Conservation (phyloP, 1,140 invertebrate genomes). For the Pseudachorutes palmiensis region DNA sequence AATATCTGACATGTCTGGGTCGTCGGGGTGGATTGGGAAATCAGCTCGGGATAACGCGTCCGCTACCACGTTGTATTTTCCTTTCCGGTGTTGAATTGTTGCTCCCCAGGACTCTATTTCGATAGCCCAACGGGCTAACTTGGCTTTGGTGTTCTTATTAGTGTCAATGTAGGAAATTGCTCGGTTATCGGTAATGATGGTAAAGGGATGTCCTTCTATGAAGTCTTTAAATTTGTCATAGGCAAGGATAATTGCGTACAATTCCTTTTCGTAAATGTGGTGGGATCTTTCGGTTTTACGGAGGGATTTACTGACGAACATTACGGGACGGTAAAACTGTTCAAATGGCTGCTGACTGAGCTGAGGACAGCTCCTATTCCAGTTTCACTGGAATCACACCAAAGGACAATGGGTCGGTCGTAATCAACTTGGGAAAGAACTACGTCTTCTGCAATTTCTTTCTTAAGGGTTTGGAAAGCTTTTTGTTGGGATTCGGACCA, state of each 20-base stretch:
- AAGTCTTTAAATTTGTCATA: constrained; percentile 28
- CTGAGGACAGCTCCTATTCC: constrained; percentile 22
- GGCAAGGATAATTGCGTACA: constrained; percentile 25
- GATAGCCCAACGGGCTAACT: constrained; percentile 31
- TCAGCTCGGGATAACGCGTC: constrained; percentile 28
- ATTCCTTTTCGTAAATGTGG: constrained; percentile 22
- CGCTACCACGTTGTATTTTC: constrained; percentile 30
- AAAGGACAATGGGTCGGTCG: constrained; percentile 13
- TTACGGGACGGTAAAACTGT: constrained; percentile 16
- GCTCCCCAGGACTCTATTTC: constrained; percentile 29
- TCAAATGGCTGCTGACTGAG: constrained; percentile 21
- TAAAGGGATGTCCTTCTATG: constrained; percentile 22
- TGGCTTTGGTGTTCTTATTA: constrained; percentile 12
- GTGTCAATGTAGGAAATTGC: constrained; percentile 22
- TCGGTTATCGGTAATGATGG: constrained; percentile 24
- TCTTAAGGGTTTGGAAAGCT: constrained; percentile 30
- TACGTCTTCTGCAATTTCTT: constrained; percentile 14
- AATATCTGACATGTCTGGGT: too few species aligned
- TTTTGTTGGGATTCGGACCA: constrained; percentile 27
- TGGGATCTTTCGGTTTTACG: constrained; percentile 17
- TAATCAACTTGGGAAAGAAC: constrained; percentile 22
- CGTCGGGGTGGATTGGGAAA: too few species aligned
- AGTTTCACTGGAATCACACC: constrained; percentile 19
- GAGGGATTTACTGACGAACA: constrained; percentile 19
- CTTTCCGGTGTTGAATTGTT: constrained; percentile 39